These are phyloP conservation scores for Heteromyza rotundicornis DNA, from an alignment of 2,888 invertebrate genomes.

Conservation along the genomic window DNA sequence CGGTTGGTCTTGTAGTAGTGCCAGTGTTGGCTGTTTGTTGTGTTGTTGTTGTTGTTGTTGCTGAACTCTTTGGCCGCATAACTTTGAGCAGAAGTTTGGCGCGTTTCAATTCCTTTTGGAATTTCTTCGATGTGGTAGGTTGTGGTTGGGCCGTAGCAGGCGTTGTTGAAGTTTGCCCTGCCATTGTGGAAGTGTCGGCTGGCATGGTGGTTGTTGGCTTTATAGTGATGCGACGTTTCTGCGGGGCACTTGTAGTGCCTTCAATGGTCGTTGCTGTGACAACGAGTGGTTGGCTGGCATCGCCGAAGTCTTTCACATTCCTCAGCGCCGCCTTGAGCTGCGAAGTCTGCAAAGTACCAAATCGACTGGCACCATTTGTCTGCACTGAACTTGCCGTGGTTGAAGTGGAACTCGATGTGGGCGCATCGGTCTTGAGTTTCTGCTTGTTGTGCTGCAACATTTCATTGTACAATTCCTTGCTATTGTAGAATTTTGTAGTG, in stretches of 20 bases:
- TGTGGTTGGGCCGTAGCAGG: constrained; percentile 13
- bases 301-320: constrained; percentile 33
- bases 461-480: constrained; percentile 61
- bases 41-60: constrained; percentile 15
- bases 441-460: constrained; percentile 54
- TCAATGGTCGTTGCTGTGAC: constrained; percentile 11
- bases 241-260: no score
- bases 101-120: constrained; percentile 53
- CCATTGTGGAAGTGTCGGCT: constrained; percentile 20
- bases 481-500: constrained; percentile 62
- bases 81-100: constrained; percentile 57
- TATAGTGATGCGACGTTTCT: no score
- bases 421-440: background rate
- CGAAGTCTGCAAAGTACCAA: no score
- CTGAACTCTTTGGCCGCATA: constrained; percentile 26
- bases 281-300: constrained; percentile 15
- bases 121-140: constrained; percentile 41
- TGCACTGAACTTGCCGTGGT: constrained; percentile 28
- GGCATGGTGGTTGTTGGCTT: constrained; percentile 24
- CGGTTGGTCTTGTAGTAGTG: background rate
- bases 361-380: constrained; percentile 10
- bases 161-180: constrained; percentile 8
- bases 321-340: constrained; percentile 27
- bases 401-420: constrained; percentile 3
- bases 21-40: constrained; percentile 8